These are phyloP conservation scores for Cheilosia vulpina DNA, from an alignment of 2,888 invertebrate genomes.

Conservation along the genomic window DNA sequence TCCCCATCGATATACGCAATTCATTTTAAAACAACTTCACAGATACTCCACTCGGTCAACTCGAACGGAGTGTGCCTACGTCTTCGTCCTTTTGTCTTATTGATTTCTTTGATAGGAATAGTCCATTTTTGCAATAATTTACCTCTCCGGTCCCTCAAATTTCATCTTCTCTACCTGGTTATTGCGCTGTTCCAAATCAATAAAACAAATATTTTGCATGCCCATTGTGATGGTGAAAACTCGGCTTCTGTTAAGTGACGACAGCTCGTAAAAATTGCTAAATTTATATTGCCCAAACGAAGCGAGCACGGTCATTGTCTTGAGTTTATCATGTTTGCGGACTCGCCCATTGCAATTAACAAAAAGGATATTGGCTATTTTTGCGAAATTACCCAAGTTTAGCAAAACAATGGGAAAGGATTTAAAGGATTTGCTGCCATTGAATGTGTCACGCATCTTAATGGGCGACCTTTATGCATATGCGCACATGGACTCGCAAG, in stretches of 20 bases:
- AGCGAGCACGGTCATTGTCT: slow-evolving; percentile 1
- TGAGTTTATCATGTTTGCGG: slow-evolving; percentile 32
- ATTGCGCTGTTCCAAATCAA: slow-evolving; percentile 18
- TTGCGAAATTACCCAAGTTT: slow-evolving; percentile 68
- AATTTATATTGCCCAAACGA: slow-evolving; percentile 43
- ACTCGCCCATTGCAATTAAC: slow-evolving; percentile 5
- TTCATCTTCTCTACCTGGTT: slow-evolving; percentile 23
- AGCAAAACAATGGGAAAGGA: slow-evolving; percentile 70
- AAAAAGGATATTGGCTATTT: slow-evolving; percentile 70
- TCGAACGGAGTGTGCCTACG: slow-evolving; percentile 32
- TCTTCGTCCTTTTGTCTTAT: slow-evolving; percentile 16
- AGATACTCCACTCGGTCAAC: neutral
- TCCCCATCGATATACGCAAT: neutral
- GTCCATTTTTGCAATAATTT: slow-evolving; percentile 42
- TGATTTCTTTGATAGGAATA: slow-evolving; percentile 19
- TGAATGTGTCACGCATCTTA: slow-evolving; percentile 63
- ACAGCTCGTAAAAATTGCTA: slow-evolving; percentile 39
- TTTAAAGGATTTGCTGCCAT: slow-evolving; percentile 52
- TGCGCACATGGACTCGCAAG: slow-evolving; percentile 16
- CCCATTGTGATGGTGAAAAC: slow-evolving; percentile 50
- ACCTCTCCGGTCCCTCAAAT: slow-evolving; percentile 5
- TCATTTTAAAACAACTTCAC: slow-evolving; percentile 7
- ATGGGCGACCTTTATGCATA: slow-evolving; percentile 24
- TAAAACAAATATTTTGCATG: slow-evolving; percentile 45
- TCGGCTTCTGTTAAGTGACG: slow-evolving; percentile 60